A percentile compares a stretch with the other conserved stretches of the same genome.
Evolutionary conservation across 2,113 vertebrate species (phyloP).

Genomic region (Psephotus haematonotus): DNA sequence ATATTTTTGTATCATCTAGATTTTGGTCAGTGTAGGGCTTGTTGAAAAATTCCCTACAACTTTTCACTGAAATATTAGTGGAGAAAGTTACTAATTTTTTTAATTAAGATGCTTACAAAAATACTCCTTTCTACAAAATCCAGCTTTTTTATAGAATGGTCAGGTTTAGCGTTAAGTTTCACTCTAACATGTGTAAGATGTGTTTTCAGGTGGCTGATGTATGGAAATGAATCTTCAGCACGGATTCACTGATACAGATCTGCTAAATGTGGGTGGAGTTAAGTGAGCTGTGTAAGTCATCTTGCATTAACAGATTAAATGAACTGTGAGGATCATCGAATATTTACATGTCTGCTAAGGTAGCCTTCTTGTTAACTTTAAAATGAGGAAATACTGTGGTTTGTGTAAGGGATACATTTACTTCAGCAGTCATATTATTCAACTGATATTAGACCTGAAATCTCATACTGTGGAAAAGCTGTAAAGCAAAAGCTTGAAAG

Average conservation of each 20-base stretch:
- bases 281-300: neutral
- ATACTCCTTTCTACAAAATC: neutral
- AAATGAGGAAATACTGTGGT: neutral
- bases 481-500: neutral
- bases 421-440: neutral
- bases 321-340: neutral
- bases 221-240: neutral
- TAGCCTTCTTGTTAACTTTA: neutral
- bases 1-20: neutral
- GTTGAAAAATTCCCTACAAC: neutral
- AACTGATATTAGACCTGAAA: neutral
- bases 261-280: neutral
- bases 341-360: neutral
- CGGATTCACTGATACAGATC: neutral
- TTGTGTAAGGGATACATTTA: neutral
- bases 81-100: neutral
- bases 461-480: neutral
- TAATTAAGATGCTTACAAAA: neutral
- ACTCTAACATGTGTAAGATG: neutral
- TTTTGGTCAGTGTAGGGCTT: neutral
- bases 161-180: neutral
- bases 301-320: neutral
- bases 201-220: neutral
- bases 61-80: neutral
- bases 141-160: neutral